phyloP scores from a whole-genome alignment of 1,140 invertebrate genomes.

The Tribolium castaneum region DNA sequence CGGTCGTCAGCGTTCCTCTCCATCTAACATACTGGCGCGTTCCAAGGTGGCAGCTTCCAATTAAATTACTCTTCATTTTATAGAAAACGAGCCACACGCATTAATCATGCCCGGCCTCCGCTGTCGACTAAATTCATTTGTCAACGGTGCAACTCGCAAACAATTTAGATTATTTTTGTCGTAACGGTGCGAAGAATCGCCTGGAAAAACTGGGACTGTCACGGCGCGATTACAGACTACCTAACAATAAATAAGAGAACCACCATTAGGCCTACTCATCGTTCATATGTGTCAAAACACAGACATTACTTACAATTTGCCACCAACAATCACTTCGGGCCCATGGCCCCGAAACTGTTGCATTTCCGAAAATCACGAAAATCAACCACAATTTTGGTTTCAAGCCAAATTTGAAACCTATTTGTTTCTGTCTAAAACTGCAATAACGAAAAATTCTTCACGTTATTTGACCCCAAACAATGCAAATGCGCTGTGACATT shows the following conservation, averaged over 20 bases:
- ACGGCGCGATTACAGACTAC: constrained; percentile 20
- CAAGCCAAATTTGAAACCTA: no score
- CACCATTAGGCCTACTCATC: constrained; percentile 33
- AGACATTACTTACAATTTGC: not conserved
- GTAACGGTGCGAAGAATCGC: constrained; percentile 43
- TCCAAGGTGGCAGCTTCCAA: constrained; percentile 46
- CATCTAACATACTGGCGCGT: constrained; percentile 38
- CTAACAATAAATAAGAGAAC: constrained; percentile 38
- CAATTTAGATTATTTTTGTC: constrained; percentile 55
- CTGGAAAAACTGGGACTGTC: constrained; percentile 46
- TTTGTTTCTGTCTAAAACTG: no score
- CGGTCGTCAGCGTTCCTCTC: constrained; percentile 26
- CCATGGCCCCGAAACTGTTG: not conserved
- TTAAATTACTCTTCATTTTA: constrained; percentile 54
- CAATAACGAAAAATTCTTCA: no score
- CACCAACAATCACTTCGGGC: not conserved
- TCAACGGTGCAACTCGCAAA: constrained; percentile 54
- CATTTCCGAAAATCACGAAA: not conserved
- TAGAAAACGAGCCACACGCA: constrained; percentile 49
- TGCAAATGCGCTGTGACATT: no score
- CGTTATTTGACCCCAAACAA: no score
- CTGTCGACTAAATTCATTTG: constrained; percentile 54
- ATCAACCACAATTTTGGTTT: no score
- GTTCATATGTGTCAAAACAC: constrained; percentile 21
- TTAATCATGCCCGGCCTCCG: constrained; percentile 48